Conservation (phyloP, 2,113 vertebrate species). For the Rhynchopsitta pachyrhyncha region DNA sequence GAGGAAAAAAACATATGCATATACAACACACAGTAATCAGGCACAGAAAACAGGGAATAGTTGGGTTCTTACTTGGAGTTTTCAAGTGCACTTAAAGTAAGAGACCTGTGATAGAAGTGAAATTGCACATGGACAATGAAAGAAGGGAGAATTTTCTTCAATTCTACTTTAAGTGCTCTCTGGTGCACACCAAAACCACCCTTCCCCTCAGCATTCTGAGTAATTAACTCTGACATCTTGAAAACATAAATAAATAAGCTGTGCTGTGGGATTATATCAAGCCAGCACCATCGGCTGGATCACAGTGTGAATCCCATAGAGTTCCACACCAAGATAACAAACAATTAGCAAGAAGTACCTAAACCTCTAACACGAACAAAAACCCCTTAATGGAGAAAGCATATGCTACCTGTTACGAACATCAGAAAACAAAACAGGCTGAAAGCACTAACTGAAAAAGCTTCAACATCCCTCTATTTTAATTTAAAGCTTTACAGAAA, state of each 20-base stretch:
- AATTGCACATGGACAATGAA: not conserved
- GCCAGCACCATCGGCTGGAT: not conserved
- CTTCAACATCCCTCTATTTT: not conserved
- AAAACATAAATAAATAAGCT: slow-evolving; percentile 2
- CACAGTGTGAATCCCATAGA: not conserved
- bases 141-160: not conserved
- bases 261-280: not conserved
- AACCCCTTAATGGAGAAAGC: not conserved
- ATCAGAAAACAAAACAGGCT: not conserved
- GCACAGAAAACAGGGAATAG: not conserved
- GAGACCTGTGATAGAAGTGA: not conserved
- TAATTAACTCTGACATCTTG: slow-evolving; percentile 6
- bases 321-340: not conserved
- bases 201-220: not conserved
- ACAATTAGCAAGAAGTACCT: not conserved
- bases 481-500: not conserved
- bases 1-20: not conserved
- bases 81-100: not conserved
- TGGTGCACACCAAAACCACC: not conserved
- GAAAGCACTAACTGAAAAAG: not conserved
- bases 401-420: not conserved
- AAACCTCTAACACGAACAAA: not conserved
- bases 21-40: not conserved
- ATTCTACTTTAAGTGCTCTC: not conserved
- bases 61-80: not conserved